A percentile compares a stretch with the other conserved stretches of the same genome.
Conservation (phyloP, 2,888 invertebrate genomes). For the Phrixothrix hirtus region DNA sequence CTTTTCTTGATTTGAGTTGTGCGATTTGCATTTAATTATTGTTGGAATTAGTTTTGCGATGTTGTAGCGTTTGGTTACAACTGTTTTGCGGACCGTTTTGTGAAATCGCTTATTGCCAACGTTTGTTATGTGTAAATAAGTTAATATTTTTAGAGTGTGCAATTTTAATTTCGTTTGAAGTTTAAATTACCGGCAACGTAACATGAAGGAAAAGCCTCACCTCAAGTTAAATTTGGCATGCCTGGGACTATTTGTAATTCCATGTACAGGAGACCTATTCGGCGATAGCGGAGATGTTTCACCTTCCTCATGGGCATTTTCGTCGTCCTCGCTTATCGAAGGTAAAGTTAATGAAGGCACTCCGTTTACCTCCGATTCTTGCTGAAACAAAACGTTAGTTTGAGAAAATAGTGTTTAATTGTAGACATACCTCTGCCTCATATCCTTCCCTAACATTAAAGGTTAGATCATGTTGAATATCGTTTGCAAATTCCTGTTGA, state of each 20-base stretch:
- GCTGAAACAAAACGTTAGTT: constrained; percentile 50
- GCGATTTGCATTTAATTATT: too few relatives aligned
- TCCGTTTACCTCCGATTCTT: constrained; percentile 76
- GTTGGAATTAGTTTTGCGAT: background rate
- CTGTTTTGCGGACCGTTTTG: too few relatives aligned
- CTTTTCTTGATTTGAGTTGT: too few relatives aligned
- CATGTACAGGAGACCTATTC: constrained; percentile 64
- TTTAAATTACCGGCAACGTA: background rate
- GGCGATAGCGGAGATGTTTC: constrained; percentile 67
- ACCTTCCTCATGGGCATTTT: constrained; percentile 77
- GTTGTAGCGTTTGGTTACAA: too few relatives aligned
- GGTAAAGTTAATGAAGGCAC: constrained; percentile 83
- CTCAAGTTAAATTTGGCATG: constrained; percentile 67
- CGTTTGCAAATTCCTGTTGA: constrained; percentile 90
- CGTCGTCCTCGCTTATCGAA: constrained; percentile 94
- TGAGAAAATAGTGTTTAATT: background rate
- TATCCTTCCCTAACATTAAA: constrained; percentile 93
- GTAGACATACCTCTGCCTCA: constrained; percentile 72
- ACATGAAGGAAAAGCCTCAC: constrained; percentile 38
- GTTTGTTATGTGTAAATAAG: too few relatives aligned
- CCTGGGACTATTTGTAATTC: constrained; percentile 62
- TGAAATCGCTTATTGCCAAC: too few relatives aligned
- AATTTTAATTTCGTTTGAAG: too few relatives aligned
- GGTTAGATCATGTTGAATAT: constrained; percentile 93
- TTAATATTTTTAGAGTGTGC: too few relatives aligned